phyloP scores from a whole-genome alignment of 2,797 vertebrate genomes.

The Aphelocoma californica region DNA sequence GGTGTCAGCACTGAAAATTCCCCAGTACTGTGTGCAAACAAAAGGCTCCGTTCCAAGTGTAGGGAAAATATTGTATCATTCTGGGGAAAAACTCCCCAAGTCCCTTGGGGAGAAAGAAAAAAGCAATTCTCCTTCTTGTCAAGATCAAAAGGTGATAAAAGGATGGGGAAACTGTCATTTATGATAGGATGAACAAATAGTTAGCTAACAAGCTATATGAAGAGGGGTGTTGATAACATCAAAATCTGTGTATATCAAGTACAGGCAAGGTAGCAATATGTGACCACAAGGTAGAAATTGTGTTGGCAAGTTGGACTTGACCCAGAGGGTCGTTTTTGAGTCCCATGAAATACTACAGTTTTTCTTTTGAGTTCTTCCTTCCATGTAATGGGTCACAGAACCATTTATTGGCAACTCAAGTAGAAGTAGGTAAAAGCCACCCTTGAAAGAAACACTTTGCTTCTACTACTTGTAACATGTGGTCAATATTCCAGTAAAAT shows the following conservation, averaged over 20 bases:
- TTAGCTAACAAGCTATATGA: background rate
- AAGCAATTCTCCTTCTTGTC: background rate
- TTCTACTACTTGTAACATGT: background rate
- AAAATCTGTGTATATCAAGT: background rate
- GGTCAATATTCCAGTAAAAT: background rate
- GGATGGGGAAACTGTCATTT: background rate
- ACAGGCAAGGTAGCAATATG: background rate
- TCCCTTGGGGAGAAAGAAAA: background rate
- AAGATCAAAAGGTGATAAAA: background rate
- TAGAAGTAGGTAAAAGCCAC: background rate
- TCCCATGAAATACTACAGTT: background rate
- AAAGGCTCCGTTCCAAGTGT: background rate
- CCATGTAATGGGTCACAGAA: background rate
- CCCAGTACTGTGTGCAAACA: conserved; percentile 20
- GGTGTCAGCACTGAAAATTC: conserved; percentile 1
- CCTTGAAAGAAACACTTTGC: background rate
- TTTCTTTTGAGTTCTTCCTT: background rate
- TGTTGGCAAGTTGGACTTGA: background rate
- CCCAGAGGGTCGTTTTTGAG: background rate
- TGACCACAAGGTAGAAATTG: background rate
- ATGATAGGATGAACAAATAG: background rate
- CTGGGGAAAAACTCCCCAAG: background rate
- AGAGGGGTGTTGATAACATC: background rate
- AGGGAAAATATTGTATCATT: background rate
- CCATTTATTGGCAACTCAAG: background rate